phyloP scores from a whole-genome alignment of 37 sponge, comb jelly and placozoan genomes.

The Corticium candelabrum region DNA sequence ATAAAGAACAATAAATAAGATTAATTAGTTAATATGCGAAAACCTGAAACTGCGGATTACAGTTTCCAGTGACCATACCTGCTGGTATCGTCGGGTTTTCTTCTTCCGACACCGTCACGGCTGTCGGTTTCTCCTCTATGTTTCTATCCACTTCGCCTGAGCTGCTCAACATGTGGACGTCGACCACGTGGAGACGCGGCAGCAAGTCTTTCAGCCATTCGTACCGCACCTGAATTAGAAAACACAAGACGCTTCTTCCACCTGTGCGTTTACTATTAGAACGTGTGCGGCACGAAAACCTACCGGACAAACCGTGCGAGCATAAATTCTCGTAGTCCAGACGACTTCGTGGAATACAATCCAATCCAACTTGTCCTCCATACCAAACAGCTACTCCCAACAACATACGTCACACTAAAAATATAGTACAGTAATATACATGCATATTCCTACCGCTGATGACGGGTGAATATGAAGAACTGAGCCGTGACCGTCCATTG shows the following conservation, averaged over 20 bases:
- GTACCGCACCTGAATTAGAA: slow-evolving; percentile 26
- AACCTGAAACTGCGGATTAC: no score
- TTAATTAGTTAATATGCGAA: no score
- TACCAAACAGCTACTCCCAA: slow-evolving; percentile 45
- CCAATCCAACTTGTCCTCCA: slow-evolving; percentile 69
- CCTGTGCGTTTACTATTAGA: no score
- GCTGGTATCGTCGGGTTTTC: no score
- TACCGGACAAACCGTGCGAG: slow-evolving; percentile 74
- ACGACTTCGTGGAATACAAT: slow-evolving; percentile 69
- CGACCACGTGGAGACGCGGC: slow-evolving; percentile 66
- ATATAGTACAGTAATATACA: not conserved
- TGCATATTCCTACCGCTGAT: slow-evolving; percentile 21
- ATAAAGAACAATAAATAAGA: not conserved
- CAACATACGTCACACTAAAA: not conserved
- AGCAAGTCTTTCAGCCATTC: slow-evolving; percentile 72
- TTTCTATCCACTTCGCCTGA: not conserved
- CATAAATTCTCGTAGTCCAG: slow-evolving; percentile 66
- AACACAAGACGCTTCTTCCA: no score
- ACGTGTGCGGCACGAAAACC: not conserved
- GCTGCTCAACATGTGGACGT: slow-evolving; percentile 55
- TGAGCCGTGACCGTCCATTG: slow-evolving; percentile 86
- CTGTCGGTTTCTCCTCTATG: not conserved
- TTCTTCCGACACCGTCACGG: no score
- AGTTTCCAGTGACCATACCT: no score
- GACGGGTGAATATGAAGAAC: slow-evolving; percentile 57